These are phyloP conservation scores for Actinernus sp. DNA, from an alignment of 92 coral and sea anemone species.

Conservation along the genomic window DNA sequence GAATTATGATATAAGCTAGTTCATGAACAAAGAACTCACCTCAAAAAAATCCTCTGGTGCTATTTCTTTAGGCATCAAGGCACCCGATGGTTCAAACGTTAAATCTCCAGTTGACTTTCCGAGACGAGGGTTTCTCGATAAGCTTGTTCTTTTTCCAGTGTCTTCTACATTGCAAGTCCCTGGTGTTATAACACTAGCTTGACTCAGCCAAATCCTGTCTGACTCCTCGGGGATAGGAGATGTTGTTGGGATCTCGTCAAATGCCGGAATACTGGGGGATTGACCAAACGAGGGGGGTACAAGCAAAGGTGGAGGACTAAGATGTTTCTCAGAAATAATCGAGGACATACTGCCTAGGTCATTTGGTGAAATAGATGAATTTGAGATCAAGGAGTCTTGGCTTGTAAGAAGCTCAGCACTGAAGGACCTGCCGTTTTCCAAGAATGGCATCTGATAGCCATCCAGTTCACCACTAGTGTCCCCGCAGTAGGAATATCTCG, in stretches of 20 bases:
- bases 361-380: conserved; percentile 23
- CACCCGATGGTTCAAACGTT: conserved; percentile 20
- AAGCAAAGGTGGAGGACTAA: conserved; percentile 13
- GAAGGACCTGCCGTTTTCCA: background rate
- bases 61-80: too few species aligned
- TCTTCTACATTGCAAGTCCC: background rate
- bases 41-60: too few species aligned
- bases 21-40: too few species aligned
- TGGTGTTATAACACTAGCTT: background rate
- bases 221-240: background rate
- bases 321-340: conserved; percentile 21
- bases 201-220: background rate
- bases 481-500: background rate
- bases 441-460: too few species aligned
- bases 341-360: conserved; percentile 58
- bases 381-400: conserved; percentile 13
- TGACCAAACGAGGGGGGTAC: background rate
- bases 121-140: conserved; percentile 28
- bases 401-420: conserved; percentile 13
- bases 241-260: background rate
- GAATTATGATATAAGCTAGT: too few species aligned
- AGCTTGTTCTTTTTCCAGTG: conserved; percentile 7
- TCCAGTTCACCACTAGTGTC: background rate
- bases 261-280: background rate
- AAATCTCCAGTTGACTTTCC: conserved; percentile 42